Base-by-base conservation (phyloP, 2,888 invertebrate species). In the Nomada lathburiana region DNA sequence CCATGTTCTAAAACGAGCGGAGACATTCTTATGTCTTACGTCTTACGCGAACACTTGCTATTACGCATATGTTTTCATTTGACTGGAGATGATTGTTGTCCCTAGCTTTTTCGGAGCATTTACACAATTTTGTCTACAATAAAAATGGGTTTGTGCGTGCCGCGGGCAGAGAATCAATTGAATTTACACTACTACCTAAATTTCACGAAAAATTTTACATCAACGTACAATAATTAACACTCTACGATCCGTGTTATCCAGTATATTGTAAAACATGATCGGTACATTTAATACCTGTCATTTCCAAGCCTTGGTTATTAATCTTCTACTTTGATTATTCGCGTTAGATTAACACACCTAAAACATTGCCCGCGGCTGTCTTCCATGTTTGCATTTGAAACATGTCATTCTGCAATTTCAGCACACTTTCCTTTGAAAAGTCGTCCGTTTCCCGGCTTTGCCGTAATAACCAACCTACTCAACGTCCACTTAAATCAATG, bases 401-500 rank as follows among this genome's bases (percentile, higher is more conserved):
- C 63, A 55, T 55, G 16, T 4, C 20, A 11, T 73, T 57, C 10
- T 13, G 47, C 36, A 57, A 29, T 65, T 57, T 18, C 20, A 23
- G 11, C 11, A 4, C 3, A 23, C 20, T 52, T 60, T 50, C 29
- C 23, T 11, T 5, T 18, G 36, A 16, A 44, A 44, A 55, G 3
- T 23, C 26, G 42, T 13, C n/a, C 42, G 29, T 55, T 52, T 52
- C 26, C 52, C 52, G 23, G 4, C 18, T 20, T 1, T 20, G 26
- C 13, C 16, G 20, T 71, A 62, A 71, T 62, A n/a, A 5, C 26
- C n/a, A 2, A 18, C 7, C 23, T 1, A 18, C 23, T 47, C 20
- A 36, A 50, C 18, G 55, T 10, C 36, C 16, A 42, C 50, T 42
- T 59, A 67, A 74, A 36, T 60, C 42, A 68, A 42, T 67, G 4